Base-by-base conservation (phyloP, 1,140 invertebrate genomes). In the Drosophila pachea region DNA sequence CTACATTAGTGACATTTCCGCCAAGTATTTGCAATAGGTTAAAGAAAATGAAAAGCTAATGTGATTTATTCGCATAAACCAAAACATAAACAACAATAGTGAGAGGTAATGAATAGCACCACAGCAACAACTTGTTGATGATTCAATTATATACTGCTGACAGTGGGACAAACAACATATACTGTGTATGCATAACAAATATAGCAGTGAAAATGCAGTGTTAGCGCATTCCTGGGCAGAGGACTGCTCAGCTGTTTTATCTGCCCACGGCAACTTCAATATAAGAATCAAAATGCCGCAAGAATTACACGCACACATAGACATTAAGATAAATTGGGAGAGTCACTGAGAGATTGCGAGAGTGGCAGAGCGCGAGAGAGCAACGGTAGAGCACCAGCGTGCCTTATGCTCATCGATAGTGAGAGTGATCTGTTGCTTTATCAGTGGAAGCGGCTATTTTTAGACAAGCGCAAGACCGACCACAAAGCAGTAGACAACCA, bases 351-450 rank as follows among this genome's bases (percentile, higher is more conserved):
- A 63, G 22, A 32, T 9, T 12, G 36, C 42, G 40, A 53, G 11
- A 55, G 31, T 7, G 5, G 16, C 4, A 50, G 12, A 52, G 36
- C 48, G 53, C 55, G 36, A 31, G 16, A 53, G 61, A 32, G 38
- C 7, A 40, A 42, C 35, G 63, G 45, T 38, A 38, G 22, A 60
- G n/a, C 33, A 50, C 33, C 29, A 55, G 56, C 40, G 38, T n/a
- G 40, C 14, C 45, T 33, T 14, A 14, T 47, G 38, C 61, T 59
- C 56, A 61, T 36, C 58, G 73, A 76, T 76, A 73, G 76, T 62
- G 73, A 76, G 76, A 78, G 76, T 73, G 77, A 76, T 82, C 74
- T 76, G 58, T 61, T 55, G 64, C 64, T 82, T 77, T 82, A 82
- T 82, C 71, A 82, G 74, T 53, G 50, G 43, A n/a, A 50, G 38